A percentile compares a stretch with the other conserved stretches of the same genome.
phyloP scores from a whole-genome alignment of 2,888 invertebrate species.

The Andrena marginata region DNA sequence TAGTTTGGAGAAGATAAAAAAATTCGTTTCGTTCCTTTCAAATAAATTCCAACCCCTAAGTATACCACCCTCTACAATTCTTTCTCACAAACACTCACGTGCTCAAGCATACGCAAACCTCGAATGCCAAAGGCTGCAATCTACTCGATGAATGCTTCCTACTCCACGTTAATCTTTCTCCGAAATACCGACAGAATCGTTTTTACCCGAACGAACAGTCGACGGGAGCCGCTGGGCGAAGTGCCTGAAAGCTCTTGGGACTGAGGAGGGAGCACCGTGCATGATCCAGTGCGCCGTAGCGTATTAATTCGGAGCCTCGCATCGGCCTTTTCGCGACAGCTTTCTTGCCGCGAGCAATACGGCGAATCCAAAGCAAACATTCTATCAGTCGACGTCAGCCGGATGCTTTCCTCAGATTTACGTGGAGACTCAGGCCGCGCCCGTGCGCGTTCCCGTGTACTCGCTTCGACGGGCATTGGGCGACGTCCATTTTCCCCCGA shows the following conservation, averaged over 20 bases:
- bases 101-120: too few relatives aligned
- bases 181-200: too few relatives aligned
- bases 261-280: neutral
- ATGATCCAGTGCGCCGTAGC: constrained; percentile 1
- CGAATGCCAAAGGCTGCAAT: too few relatives aligned
- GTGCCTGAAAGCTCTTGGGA: neutral
- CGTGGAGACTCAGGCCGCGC: neutral
- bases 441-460: neutral
- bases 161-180: too few relatives aligned
- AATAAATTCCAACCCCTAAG: too few relatives aligned
- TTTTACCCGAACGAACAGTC: neutral
- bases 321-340: constrained; percentile 14
- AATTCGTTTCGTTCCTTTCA: too few relatives aligned
- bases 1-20: too few relatives aligned
- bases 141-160: too few relatives aligned
- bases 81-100: too few relatives aligned
- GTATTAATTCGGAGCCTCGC: constrained; percentile 36
- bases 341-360: constrained; percentile 25
- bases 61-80: too few relatives aligned
- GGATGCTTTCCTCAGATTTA: constrained; percentile 32
- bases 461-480: constrained; percentile 19
- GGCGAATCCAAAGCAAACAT: constrained; percentile 30
- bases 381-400: constrained; percentile 39
- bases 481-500: constrained; percentile 36
- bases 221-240: neutral